phyloP scores from a whole-genome alignment of 2,888 invertebrate species.

The Coenonympha arcania region DNA sequence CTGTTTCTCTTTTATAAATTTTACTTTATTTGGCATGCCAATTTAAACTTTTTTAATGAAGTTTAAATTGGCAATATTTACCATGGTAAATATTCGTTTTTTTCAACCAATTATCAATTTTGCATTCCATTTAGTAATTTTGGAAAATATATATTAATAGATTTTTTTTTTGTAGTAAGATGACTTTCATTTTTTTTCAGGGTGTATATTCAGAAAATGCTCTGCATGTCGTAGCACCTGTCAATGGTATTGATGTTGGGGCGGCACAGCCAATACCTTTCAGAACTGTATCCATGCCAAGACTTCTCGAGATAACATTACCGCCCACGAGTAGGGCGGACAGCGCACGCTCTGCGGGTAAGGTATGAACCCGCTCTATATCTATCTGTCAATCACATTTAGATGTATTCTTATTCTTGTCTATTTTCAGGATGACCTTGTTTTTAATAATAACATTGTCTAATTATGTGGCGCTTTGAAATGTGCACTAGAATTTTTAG shows the following conservation, averaged over 20 bases:
- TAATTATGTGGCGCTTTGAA: conserved; percentile 27
- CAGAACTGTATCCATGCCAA: conserved; percentile 33
- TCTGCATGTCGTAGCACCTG: conserved; percentile 17
- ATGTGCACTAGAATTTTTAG: conserved; percentile 16
- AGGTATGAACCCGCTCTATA: conserved; percentile 42
- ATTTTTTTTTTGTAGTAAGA: too few species aligned
- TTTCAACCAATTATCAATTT: too few species aligned
- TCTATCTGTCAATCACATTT: conserved; percentile 37
- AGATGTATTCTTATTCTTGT: conserved; percentile 33
- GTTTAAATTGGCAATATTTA: too few species aligned
- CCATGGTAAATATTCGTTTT: too few species aligned
- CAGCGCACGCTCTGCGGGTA: conserved; percentile 47
- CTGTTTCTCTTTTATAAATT: too few species aligned
- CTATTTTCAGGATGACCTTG: conserved; percentile 41
- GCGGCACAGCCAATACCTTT: conserved; percentile 27
- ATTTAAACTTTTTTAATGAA: too few species aligned
- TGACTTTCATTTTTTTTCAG: too few species aligned
- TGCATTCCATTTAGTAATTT: too few species aligned
- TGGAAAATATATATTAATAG: too few species aligned
- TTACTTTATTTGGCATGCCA: too few species aligned
- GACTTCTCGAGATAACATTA: conserved; percentile 31
- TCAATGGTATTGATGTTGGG: conserved; percentile 26
- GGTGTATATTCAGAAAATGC: background rate
- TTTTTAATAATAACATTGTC: conserved; percentile 39
- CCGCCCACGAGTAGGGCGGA: conserved; percentile 33